Evolutionary conservation across 2,797 vertebrate genomes (phyloP), one percentile per base, ranked within the genome.

Genomic region (Chelon labrosus): DNA sequence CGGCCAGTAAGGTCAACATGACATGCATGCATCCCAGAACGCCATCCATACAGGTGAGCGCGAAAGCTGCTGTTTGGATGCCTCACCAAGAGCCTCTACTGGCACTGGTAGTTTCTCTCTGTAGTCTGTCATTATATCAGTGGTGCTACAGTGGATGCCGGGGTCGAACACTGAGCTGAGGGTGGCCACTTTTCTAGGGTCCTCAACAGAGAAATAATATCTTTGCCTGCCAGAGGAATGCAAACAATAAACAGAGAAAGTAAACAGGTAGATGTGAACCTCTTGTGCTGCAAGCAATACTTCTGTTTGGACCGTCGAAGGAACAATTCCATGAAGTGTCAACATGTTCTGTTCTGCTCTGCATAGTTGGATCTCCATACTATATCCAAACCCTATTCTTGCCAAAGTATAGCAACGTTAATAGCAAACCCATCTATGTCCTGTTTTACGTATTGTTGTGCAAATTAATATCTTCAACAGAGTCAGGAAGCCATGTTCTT

Each of bases 241-340:
- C 83, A 90, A 92, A 92, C 86, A 91, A 89, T 89, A 94, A 90
- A 92, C 86, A 91, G 78, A 79, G 69, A 88, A 86, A 83, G 83
- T 85, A 90, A 91, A 92, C 88, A 83, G 69, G 61, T 60, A 74
- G 67, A 80, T 82, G 79, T 86, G 85, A 90, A 89, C 88, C 86
- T 89, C 84, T 88, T 88, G 73, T 86, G 60, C 70, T 79, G 80
- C 83, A 86, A 85, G 83, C 83, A 83, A 82, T 84, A 83, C 74
- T 77, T 79, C 7, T 57, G 72, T 59, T 54, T 62, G 66, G 64
- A 76, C 76, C 47, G 53, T 22, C 7, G 17, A 86, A 87, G 85
- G 72, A 89, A 87, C 77, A 78, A 88, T 85, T 85, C 65, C 55
- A 77, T 80, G 8, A 67, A 83, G 76, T 85, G 81, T 75, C 81